Evolutionary conservation across 2,797 vertebrate genomes (phyloP).

Genomic region (Pseudochirops corinnae): DNA sequence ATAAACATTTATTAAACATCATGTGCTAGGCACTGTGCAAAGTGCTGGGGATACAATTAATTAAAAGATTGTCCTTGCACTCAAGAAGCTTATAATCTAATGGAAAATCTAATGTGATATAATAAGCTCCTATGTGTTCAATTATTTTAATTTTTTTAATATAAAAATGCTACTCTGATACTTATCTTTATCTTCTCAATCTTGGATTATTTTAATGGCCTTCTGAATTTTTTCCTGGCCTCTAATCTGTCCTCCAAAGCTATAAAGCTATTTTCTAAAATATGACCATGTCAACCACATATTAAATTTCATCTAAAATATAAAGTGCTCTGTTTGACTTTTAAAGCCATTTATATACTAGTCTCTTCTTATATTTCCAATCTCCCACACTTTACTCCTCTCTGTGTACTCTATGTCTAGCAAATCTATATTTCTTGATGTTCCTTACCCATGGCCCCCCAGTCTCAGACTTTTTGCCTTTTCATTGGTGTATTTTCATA

Average conservation of each 20-base stretch:
- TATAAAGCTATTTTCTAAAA: neutral
- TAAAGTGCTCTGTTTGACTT: neutral
- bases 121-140: neutral
- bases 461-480: neutral
- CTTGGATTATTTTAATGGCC: neutral
- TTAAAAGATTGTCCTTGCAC: neutral
- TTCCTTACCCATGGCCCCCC: neutral
- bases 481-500: neutral
- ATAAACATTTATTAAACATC: neutral
- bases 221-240: neutral
- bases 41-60: neutral
- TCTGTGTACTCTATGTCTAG: neutral
- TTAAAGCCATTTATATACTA: neutral
- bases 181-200: neutral
- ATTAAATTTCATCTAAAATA: neutral
- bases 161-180: neutral
- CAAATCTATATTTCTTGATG: neutral
- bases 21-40: neutral
- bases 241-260: neutral
- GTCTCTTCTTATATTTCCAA: neutral
- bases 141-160: neutral
- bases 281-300: neutral
- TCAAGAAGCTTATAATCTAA: neutral
- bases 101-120: neutral
- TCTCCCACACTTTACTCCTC: neutral